phyloP scores from a whole-genome alignment of 2,888 invertebrate genomes.

The Sminthurinus aureus region DNA sequence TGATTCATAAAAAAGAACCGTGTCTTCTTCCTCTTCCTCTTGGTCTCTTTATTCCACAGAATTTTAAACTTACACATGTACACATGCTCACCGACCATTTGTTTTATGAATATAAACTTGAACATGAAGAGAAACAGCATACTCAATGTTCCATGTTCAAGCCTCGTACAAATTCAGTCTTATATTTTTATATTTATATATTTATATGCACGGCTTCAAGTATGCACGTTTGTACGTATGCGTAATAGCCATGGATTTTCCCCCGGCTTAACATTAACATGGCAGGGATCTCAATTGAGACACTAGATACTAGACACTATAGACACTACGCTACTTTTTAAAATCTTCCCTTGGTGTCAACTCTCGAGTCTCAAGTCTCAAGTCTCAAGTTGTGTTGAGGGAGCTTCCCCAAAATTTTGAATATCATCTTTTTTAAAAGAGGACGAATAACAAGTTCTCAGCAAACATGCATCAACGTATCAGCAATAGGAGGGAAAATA shows the following conservation, averaged over 20 bases:
- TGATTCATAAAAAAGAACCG: no score
- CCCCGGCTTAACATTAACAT: not conserved
- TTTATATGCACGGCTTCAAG: no score
- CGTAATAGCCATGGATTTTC: not conserved
- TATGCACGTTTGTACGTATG: not conserved
- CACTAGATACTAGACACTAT: not conserved
- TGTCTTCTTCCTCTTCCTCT: no score
- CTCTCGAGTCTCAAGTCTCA: not conserved
- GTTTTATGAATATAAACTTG: no score
- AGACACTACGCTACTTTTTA: not conserved
- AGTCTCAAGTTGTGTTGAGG: not conserved
- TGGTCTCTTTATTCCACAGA: no score
- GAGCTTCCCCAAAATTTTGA: no score
- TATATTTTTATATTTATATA: not conserved
- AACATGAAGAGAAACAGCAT: no score
- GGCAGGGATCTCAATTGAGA: slow-evolving; percentile 11
- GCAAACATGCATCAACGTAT: no score
- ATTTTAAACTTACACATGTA: no score
- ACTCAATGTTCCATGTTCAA: no score
- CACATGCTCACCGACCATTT: no score
- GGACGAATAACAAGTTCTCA: not conserved
- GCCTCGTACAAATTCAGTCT: not conserved
- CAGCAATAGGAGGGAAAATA: not conserved
- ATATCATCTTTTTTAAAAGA: not conserved
- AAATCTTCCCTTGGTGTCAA: not conserved